Evolutionary conservation across 2,888 invertebrate genomes (phyloP).

Genomic region (Teleiodes luculella): DNA sequence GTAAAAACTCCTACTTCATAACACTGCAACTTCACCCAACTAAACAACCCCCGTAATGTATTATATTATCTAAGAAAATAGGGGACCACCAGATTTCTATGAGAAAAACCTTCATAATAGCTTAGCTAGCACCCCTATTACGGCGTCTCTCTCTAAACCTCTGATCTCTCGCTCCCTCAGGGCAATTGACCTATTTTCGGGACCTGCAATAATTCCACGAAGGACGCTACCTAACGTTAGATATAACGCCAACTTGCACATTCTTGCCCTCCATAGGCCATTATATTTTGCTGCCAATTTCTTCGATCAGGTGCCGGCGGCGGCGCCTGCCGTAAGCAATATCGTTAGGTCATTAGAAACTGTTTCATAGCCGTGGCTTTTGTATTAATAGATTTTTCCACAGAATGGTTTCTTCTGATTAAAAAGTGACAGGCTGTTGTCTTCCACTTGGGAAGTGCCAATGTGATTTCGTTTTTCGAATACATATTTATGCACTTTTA

Average conservation of each 20-base stretch:
- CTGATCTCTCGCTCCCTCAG: slow-evolving; percentile 53
- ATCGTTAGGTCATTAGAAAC: neutral
- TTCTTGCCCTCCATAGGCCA: slow-evolving; percentile 43
- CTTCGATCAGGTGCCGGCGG: slow-evolving; percentile 3
- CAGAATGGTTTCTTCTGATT: neutral
- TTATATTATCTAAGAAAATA: neutral
- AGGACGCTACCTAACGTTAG: slow-evolving; percentile 51
- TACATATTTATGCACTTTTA: no score
- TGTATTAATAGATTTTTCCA: neutral
- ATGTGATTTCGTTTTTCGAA: no score
- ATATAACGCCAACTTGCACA: slow-evolving; percentile 56
- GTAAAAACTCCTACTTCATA: no score
- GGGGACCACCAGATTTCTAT: slow-evolving; percentile 1
- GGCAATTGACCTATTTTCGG: slow-evolving; percentile 78
- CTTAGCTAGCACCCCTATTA: slow-evolving; percentile 17
- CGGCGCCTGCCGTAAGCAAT: slow-evolving; percentile 2
- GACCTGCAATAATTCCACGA: slow-evolving; percentile 71
- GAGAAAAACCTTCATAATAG: slow-evolving; percentile 5
- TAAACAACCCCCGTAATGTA: neutral
- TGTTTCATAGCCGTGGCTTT: neutral
- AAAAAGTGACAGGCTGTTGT: neutral
- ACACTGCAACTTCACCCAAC: no score
- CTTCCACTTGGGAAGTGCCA: no score
- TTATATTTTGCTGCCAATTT: slow-evolving; percentile 10
- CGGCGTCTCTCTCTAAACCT: slow-evolving; percentile 39